Conservation (phyloP, 1,140 invertebrate species). For the Mya arenaria region DNA sequence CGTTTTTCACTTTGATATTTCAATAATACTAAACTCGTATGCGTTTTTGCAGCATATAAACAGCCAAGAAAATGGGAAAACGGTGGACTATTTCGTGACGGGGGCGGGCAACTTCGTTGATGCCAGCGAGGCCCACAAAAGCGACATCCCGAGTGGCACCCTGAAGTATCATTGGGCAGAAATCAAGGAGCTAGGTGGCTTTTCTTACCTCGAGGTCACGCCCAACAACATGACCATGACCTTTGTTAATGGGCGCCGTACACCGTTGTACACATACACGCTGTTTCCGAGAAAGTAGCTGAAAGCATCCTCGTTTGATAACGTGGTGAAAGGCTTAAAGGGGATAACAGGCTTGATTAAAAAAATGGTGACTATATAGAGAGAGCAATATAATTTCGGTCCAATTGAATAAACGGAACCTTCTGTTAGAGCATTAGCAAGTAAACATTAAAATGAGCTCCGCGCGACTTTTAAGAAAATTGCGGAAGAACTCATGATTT, state of each 20-base stretch:
- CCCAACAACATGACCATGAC: conserved; percentile 77
- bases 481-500: no score
- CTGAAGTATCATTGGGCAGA: conserved; percentile 80
- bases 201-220: conserved; percentile 76
- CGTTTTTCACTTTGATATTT: neutral
- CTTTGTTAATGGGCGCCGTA: conserved; percentile 72
- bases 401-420: no score
- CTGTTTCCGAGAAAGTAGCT: conserved; percentile 65
- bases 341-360: no score
- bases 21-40: neutral
- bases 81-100: conserved; percentile 79
- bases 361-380: no score
- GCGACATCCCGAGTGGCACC: conserved; percentile 72
- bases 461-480: no score
- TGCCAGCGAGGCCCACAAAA: conserved; percentile 69
- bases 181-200: conserved; percentile 74
- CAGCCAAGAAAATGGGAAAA: conserved; percentile 54
- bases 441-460: no score
- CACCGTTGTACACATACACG: conserved; percentile 65
- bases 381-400: no score
- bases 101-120: conserved; percentile 81
- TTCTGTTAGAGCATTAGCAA: no score
- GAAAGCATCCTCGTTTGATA: no score
- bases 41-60: conserved; percentile 74
- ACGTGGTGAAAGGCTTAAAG: no score